Evolutionary conservation across 2,888 invertebrate genomes (phyloP), one percentile per base, ranked within the genome.

Genomic region (Seira ritae): DNA sequence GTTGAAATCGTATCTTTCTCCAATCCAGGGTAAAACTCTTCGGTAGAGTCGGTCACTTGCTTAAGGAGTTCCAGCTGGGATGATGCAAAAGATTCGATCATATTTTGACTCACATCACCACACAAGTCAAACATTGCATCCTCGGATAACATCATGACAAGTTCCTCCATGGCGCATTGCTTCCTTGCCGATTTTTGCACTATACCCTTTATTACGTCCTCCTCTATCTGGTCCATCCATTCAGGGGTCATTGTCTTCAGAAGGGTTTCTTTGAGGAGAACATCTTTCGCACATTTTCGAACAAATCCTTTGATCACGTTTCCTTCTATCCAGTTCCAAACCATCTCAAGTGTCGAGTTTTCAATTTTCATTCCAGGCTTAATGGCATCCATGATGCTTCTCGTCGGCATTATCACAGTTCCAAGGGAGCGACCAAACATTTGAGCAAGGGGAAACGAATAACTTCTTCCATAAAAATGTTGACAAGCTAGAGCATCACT

Each of bases 311-410:
- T 75, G 15, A 80, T 3, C 3, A 80, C 69, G 20, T 46, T 62
- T n/a, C 8, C 0, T 6, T 24, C 22, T 1, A 80, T 10, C 0
- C 20, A 24, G 22, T 81, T 81, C 65, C 66, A 81, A 24, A 71
- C 17, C 1, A 20, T 0, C 1, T 81, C 66, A 31, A 81, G 0
- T 12, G 75, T 66, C 1, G 46, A 6, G 0, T 75, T 46, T 20
- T 65, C 42, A 1, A 80, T 74, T 37, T 69, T 42, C n/a, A 80
- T 10, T n/a, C 76, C 76, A 31, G 81, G 81, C 23, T 81, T 81
- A 15, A 81, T 76, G 15, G 60, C 8, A 17, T 75, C 75, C 70
- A 81, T 81, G 0, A 81, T 37, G 20, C 24, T 71, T 6, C 37
- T 75, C 0, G 46, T 17, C 1, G 81, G 76, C 65, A 81, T 71